Percentiles rank a stretch among this genome's conserved stretches.
phyloP scores from a whole-genome alignment of 2,797 vertebrate species.

The Loris lydekkerianus region DNA sequence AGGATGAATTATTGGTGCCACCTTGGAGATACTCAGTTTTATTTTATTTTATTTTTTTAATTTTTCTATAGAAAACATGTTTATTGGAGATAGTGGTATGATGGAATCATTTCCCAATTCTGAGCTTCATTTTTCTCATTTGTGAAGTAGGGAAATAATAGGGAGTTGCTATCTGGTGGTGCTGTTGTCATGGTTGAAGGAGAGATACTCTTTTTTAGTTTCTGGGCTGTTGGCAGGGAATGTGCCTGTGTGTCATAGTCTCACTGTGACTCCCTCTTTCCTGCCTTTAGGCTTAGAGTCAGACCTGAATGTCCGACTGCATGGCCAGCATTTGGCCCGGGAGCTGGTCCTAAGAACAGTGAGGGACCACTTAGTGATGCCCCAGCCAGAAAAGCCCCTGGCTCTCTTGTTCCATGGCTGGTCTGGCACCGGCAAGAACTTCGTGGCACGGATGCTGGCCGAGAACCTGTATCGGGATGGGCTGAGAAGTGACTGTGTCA shows the following conservation, averaged over 20 bases:
- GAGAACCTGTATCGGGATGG: conserved; percentile 95
- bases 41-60: too few relatives aligned
- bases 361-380: conserved; percentile 91
- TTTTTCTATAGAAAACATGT: too few relatives aligned
- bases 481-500: conserved; percentile 94
- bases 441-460: conserved; percentile 94
- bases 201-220: too few relatives aligned
- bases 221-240: rapidly evolving
- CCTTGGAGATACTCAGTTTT: neutral
- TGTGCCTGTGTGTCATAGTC: rapidly evolving
- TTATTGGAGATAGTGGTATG: too few relatives aligned
- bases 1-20: neutral
- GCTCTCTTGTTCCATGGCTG: conserved; percentile 97
- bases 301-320: conserved; percentile 92
- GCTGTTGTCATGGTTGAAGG: too few relatives aligned
- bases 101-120: too few relatives aligned
- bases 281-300: conserved; percentile 91
- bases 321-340: conserved; percentile 96
- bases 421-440: conserved; percentile 98
- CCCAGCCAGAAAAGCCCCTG: conserved; percentile 91
- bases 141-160: too few relatives aligned
- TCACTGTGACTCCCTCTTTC: neutral
- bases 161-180: too few relatives aligned
- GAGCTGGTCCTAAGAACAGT: conserved; percentile 91
- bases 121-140: too few relatives aligned